Base-by-base conservation (phyloP, 2,113 vertebrate genomes). In the Sebastes schlegelii region DNA sequence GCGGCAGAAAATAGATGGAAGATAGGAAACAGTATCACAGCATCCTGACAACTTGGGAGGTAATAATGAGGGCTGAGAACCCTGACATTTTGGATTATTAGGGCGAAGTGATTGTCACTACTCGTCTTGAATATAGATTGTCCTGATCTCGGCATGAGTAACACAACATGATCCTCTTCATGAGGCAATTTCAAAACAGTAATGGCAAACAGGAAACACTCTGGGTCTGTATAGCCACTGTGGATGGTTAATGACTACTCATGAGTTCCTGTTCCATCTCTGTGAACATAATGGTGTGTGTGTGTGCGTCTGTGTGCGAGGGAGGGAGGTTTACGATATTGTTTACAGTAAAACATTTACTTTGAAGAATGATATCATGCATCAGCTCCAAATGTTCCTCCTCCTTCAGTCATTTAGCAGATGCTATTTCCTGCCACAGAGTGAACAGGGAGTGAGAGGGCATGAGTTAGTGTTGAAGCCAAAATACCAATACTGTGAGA, bases 291-390 rank as follows among this genome's bases (percentile, higher is more conserved):
- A 79, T 88, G 60, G 78, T 83, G 57, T 63, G 54, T 74, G 64
- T 67, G n/a, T 46, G 48, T 61, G 80, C 80, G 51, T 62, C 48
- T 74, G 57, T 62, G n/a, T 46, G 34, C 14, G 67, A 23, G 78
- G 43, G 62, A 54, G 51, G 49, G 68, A 57, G 75, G 69, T 84
- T 89, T 86, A 75, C 16, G 21, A 74, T 52, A 19, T 66, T 45
- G 60, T 79, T 91, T 88, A 83, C 84, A 82, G 86, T 91, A 77
- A 90, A 83, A 85, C 73, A 80, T 88, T 82, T 64, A 68, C 58
- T 70, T 72, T 14, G 43, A 78, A 65, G 63, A 86, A 77, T 77
- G 64, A 85, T 69, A 73, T 83, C 62, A 74, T 86, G 58, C 62
- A 77, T 74, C 70, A 75, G n/a, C 82, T 81, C n/a, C 46, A 21